A percentile compares a stretch with the other conserved stretches of the same genome.
Evolutionary conservation across 2,113 vertebrate species (phyloP).

Genomic region (Pteropus alecto): DNA sequence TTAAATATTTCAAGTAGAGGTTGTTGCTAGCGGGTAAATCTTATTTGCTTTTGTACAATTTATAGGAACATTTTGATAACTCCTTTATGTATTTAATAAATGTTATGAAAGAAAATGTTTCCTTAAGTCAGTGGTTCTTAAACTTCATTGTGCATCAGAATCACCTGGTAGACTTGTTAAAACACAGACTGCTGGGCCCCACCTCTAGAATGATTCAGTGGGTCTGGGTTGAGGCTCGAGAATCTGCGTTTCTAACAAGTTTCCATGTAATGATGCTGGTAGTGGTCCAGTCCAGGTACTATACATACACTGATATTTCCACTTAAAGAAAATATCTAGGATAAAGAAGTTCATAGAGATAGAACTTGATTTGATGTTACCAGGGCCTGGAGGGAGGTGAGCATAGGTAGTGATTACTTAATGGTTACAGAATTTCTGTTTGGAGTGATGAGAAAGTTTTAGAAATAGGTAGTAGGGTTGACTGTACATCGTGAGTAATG

Average conservation of each 20-base stretch:
- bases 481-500: not conserved
- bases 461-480: not conserved
- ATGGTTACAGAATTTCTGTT: not conserved
- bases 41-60: not conserved
- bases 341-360: not conserved
- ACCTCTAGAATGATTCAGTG: not conserved
- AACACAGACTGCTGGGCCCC: not conserved
- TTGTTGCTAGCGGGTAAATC: not conserved
- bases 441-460: not conserved
- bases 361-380: not conserved
- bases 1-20: not conserved
- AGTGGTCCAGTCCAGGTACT: not conserved
- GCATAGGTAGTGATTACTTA: not conserved
- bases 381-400: not conserved
- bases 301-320: not conserved
- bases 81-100: not conserved
- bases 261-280: not conserved
- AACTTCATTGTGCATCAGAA: not conserved
- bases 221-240: not conserved
- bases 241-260: not conserved
- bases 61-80: not conserved
- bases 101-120: not conserved
- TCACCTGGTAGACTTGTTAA: not conserved
- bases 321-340: not conserved
- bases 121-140: not conserved